Base-by-base conservation (phyloP, 2,888 invertebrate genomes). In the Blomia tropicalis region DNA sequence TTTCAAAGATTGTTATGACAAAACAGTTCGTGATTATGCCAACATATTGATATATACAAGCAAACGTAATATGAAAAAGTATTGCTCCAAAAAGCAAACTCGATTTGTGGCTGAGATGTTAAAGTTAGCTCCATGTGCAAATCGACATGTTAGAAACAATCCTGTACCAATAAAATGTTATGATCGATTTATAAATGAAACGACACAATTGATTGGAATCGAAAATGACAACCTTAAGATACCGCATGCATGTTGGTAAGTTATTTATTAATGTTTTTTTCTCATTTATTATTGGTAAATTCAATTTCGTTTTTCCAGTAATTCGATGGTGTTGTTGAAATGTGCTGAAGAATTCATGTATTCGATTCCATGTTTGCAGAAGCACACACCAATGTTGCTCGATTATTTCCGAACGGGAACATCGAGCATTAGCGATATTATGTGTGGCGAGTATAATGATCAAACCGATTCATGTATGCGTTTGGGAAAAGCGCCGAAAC, bases 371-470 rank as follows among this genome's bases (percentile, higher is more conserved):
- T 47, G 51, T n/a, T 11, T 47, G 7, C 51, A 27, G 22, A 7
- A 7, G 22, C 51, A 47, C 51, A 7, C n/a, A 14, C 51, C 51
- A 7, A 47, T n/a, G 11, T 11, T 47, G 51, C 7, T 47, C 7
- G 51, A 47, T 11, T 19, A 47, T 7, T 47, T 47, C 51, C 51
- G 51, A 7, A 47, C 22, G 7, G 51, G 51, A 7, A 14, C 51
- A 22, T 7, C 7, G 7, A 25, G 23, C 22, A 47, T 47, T 19
- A 47, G 7, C 51, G 51, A 47, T 11, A 47, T 47, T 11, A 47
- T 47, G 51, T 47, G 51, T 27, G 51, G 51, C 51, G 51, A 47
- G 5, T 47, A 47, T n/a, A 47, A 47, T n/a, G 51, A 22, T 11
- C 14, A 7, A n/a, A 47, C 51, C 14, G 51, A 47, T 27, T 7